phyloP scores from a whole-genome alignment of 2,113 vertebrate species.

The Ictidomys tridecemlineatus region DNA sequence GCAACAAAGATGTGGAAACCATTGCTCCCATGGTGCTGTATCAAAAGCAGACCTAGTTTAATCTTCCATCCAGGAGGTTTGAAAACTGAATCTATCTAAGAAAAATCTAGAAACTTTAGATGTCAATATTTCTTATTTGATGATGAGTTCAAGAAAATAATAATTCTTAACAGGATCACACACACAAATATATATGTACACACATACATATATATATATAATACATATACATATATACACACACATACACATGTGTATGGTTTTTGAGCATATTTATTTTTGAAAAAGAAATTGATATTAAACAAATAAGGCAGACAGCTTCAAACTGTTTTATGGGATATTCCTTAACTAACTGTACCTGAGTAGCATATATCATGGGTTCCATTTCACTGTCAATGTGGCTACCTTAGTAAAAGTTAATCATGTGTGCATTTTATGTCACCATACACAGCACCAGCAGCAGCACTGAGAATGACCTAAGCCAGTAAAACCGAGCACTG shows the following conservation, averaged over 20 bases:
- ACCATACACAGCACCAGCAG: conserved; percentile 55
- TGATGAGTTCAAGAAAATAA: not conserved
- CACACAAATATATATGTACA: no score
- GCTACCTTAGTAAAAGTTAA: conserved; percentile 82
- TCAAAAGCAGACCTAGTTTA: not conserved
- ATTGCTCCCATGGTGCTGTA: conserved; percentile 24
- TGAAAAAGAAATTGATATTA: conserved; percentile 55
- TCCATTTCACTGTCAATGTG: conserved; percentile 81
- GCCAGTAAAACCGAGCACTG: conserved; percentile 65
- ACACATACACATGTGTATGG: no score
- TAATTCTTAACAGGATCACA: not conserved
- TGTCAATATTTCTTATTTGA: not conserved
- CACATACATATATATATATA: no score
- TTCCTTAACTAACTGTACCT: conserved; percentile 69
- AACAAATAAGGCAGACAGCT: not conserved
- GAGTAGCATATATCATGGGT: conserved; percentile 55
- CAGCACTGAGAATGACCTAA: conserved; percentile 82
- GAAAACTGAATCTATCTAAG: not conserved
- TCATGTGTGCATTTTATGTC: conserved; percentile 80
- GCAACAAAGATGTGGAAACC: not conserved
- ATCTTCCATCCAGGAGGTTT: not conserved
- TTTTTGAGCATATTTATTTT: conserved; percentile 55
- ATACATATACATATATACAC: no score
- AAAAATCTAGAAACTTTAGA: not conserved
- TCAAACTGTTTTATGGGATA: conserved; percentile 20